Evolutionary conservation across 2,797 vertebrate genomes (phyloP).

Genomic region (Clarias laeviceps): DNA sequence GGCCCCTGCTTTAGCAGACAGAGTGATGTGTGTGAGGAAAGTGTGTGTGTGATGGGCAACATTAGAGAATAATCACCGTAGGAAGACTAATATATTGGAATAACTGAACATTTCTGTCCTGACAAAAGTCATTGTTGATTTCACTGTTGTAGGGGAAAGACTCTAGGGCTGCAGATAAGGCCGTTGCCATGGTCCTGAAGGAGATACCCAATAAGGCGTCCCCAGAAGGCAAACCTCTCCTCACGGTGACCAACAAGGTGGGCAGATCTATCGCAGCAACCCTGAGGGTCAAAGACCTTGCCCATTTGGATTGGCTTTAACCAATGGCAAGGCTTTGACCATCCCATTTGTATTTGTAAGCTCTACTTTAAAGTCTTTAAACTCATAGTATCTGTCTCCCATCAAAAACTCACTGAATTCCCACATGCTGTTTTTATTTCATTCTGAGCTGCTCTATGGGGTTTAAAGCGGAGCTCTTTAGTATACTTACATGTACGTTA

Average conservation of each 20-base stretch:
- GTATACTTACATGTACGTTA: neutral
- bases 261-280: slow-evolving; percentile 84
- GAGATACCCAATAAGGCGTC: slow-evolving; percentile 99
- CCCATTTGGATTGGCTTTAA: slow-evolving; percentile 61
- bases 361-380: slow-evolving; percentile 59
- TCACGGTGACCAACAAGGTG: slow-evolving; percentile 99
- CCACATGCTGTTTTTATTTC: slow-evolving; percentile 52
- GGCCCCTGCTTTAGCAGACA: slow-evolving; percentile 14
- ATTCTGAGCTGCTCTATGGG: slow-evolving; percentile 74
- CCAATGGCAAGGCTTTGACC: slow-evolving; percentile 64
- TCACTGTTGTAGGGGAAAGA: slow-evolving; percentile 99
- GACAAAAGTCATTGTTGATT: slow-evolving; percentile 97
- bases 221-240: slow-evolving; percentile 99
- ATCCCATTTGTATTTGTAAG: slow-evolving; percentile 65
- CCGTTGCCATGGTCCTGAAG: slow-evolving; percentile 99
- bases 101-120: slow-evolving; percentile 73
- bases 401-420: slow-evolving; percentile 47
- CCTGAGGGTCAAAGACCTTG: slow-evolving; percentile 45
- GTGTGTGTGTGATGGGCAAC: slow-evolving; percentile 18
- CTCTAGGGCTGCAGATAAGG: slow-evolving; percentile 99
- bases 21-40: slow-evolving; percentile 26
- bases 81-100: slow-evolving; percentile 49
- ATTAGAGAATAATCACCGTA: slow-evolving; percentile 40
- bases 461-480: slow-evolving; percentile 63
- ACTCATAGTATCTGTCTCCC: slow-evolving; percentile 61